Evolutionary conservation across 2,113 vertebrate species (phyloP).

Genomic region (Setophaga petechia): DNA sequence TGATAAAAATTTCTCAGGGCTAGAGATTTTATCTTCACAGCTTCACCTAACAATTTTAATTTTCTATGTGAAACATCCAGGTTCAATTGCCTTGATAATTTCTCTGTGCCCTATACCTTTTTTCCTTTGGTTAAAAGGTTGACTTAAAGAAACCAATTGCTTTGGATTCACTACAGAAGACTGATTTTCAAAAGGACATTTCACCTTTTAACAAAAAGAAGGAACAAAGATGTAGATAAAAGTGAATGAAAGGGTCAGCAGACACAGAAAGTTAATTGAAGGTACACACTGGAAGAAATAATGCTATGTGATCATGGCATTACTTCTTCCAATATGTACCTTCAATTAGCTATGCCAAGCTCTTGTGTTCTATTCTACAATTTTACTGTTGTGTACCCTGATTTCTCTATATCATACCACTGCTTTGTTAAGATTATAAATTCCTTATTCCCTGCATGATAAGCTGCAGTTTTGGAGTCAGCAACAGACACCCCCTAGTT

Average conservation of each 20-base stretch:
- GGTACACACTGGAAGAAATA: background rate
- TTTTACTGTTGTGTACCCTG: background rate
- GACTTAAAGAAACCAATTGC: slow-evolving; percentile 63
- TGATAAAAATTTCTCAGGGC: slow-evolving; percentile 68
- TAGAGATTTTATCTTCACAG: slow-evolving; percentile 73
- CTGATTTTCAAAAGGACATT: slow-evolving; percentile 57
- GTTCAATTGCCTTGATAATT: slow-evolving; percentile 69
- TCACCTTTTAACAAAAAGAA: slow-evolving; percentile 44
- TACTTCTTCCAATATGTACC: background rate
- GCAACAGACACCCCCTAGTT: background rate
- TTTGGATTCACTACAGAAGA: background rate
- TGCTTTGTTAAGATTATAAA: background rate
- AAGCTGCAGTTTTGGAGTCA: background rate
- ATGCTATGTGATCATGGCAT: background rate
- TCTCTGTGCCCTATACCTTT: background rate
- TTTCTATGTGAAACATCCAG: slow-evolving; percentile 46
- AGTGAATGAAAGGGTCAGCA: slow-evolving; percentile 19
- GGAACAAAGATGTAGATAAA: slow-evolving; percentile 3
- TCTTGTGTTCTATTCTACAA: background rate
- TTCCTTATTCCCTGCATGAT: background rate
- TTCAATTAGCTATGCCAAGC: background rate
- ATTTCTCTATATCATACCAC: background rate
- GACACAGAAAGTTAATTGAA: background rate
- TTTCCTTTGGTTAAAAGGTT: slow-evolving; percentile 47
- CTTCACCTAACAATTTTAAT: slow-evolving; percentile 71